Conservation (phyloP, 2,797 vertebrate species). For the Neostethus bicornis region DNA sequence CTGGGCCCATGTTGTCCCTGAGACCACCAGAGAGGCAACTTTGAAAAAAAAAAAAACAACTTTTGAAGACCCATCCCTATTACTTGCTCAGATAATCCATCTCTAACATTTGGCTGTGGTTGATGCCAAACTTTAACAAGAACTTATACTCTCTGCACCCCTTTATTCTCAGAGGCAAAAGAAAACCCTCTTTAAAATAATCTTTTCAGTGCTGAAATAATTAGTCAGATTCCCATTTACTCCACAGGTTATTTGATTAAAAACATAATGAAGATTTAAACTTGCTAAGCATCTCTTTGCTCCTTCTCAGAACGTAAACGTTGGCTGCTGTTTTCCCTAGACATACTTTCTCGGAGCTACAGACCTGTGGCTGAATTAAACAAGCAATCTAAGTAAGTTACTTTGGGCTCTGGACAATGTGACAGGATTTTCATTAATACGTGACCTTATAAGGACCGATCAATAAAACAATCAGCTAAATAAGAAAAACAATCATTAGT, state of each 20-base stretch:
- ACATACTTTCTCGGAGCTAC: conserved; percentile 3
- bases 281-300: neutral
- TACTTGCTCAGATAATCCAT: too few species aligned
- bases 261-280: conserved; percentile 20
- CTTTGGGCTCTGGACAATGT: neutral
- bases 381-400: neutral
- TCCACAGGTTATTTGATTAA: conserved; percentile 4
- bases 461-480: neutral
- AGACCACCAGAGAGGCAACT: too few species aligned
- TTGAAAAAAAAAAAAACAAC: too few species aligned
- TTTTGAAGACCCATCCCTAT: too few species aligned
- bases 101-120: neutral
- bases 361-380: conserved; percentile 5
- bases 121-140: conserved; percentile 3
- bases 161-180: neutral
- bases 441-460: conserved; percentile 1
- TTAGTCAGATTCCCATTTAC: conserved; percentile 7
- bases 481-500: conserved; percentile 1
- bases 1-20: too few species aligned
- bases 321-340: conserved; percentile 3
- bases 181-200: conserved; percentile 5
- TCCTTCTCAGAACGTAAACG: conserved; percentile 4
- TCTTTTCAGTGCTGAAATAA: neutral
- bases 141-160: conserved; percentile 1
- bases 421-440: neutral